Evolutionary conservation across 1,140 invertebrate species (phyloP), one percentile per base, ranked within the genome.

Genomic region (Adoxophyes honmai): DNA sequence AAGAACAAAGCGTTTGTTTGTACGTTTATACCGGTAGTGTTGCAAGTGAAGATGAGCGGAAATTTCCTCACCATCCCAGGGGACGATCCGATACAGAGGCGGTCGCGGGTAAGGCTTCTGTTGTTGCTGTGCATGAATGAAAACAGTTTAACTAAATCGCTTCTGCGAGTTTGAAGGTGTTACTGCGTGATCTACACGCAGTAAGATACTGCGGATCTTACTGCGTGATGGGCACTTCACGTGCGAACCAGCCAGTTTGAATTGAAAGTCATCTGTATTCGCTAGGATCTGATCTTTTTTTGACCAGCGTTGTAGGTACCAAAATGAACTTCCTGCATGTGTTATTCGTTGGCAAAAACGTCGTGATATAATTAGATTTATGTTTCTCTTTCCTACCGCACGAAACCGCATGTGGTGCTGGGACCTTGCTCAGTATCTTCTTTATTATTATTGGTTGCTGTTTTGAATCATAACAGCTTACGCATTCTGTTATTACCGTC

Each of bases 31-130:
- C 57, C 51, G 34, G 56, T 64, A 21, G 70, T 73, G 64, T 2
- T 52, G 65, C 39, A 62, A 57, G 66, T 68, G 66, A 83, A 75
- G 65, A 88, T 88, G 85, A 88, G 85, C 73, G 85, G 85, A 42
- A 88, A 88, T 61, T 88, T 88, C 57, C 70, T 88, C 4, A 88
- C 82, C 10, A 86, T 88, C 55, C 85, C 85, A 8, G 76, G 75
- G 35, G 80, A 83, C 15, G 78, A 81, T 35, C 62, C 73, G 4
- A 85, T 86, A 34, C 73, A 78, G 44, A 68, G 74, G 16, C 69
- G 85, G 52, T 81, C 81, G 34, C 66, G 85, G 77, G 85, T 88
- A 85, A 85, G 82, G 67, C 60, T 78, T 78, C 64, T 52, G 28
- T 33, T 38, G 52, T 15, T 39, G 37, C 13, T 37, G 5, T 44